These are phyloP conservation scores for Mustela erminea DNA, from an alignment of 2,797 vertebrate genomes.

Conservation along the genomic window DNA sequence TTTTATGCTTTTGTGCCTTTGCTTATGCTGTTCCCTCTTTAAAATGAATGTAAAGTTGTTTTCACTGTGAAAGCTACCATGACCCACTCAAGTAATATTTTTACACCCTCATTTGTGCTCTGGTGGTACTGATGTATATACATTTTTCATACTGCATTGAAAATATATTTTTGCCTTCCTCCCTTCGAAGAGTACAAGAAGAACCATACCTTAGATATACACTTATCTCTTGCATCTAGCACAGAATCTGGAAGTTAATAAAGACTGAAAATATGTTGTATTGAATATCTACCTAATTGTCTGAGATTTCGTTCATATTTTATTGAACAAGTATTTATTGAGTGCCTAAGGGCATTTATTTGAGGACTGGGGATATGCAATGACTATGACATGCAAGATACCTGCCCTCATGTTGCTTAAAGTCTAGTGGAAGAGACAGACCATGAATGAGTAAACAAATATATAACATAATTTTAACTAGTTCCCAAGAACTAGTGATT, in stretches of 20 bases:
- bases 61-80: neutral
- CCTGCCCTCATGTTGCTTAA: neutral
- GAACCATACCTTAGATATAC: neutral
- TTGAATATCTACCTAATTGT: neutral
- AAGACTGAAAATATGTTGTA: slow-evolving; percentile 10
- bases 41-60: neutral
- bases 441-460: slow-evolving; percentile 4
- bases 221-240: neutral
- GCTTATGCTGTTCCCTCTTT: neutral
- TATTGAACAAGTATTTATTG: slow-evolving; percentile 54
- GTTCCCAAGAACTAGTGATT: neutral
- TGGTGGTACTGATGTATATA: neutral
- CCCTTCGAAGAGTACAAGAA: neutral
- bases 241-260: neutral
- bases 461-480: slow-evolving; percentile 43
- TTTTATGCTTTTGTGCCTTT: slow-evolving; percentile 34
- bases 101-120: neutral
- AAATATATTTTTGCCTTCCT: slow-evolving; percentile 43
- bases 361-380: neutral
- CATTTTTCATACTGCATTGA: neutral
- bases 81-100: neutral
- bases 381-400: neutral
- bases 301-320: slow-evolving; percentile 17
- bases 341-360: neutral
- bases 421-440: slow-evolving; percentile 39